A percentile compares a stretch with the other conserved stretches of the same genome.
phyloP scores from a whole-genome alignment of 2,113 vertebrate genomes.

The Actenoides lindsayi region DNA sequence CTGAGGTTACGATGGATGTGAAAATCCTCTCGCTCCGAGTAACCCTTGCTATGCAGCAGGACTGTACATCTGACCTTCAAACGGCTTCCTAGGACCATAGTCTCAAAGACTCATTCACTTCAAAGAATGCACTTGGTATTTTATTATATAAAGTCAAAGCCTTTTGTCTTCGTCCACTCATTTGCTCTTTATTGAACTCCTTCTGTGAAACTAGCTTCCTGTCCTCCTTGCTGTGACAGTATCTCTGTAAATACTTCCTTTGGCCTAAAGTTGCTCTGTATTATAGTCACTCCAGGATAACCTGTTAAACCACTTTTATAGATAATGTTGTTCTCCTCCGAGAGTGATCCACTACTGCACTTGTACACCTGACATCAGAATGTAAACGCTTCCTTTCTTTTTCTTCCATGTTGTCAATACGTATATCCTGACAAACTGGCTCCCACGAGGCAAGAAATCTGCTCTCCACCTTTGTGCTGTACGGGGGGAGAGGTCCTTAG shows the following conservation, averaged over 20 bases:
- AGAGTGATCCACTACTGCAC: conserved; percentile 50
- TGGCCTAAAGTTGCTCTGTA: conserved; percentile 53
- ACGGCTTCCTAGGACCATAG: conserved; percentile 56
- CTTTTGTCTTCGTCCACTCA: conserved; percentile 33
- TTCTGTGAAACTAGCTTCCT: conserved; percentile 54
- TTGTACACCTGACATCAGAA: conserved; percentile 69
- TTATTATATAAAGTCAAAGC: conserved; percentile 68
- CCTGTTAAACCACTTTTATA: conserved; percentile 57
- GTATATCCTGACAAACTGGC: not conserved
- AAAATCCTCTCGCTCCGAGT: not conserved
- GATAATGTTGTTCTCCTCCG: not conserved
- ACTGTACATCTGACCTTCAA: conserved; percentile 24
- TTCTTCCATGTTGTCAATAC: conserved; percentile 16
- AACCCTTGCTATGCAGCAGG: not conserved
- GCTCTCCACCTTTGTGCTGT: conserved; percentile 32
- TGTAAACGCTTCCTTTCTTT: conserved; percentile 59
- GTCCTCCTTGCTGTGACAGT: conserved; percentile 60
- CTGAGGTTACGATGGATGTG: not conserved
- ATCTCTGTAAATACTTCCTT: conserved; percentile 62
- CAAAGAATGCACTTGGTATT: conserved; percentile 67
- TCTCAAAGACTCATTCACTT: conserved; percentile 63
- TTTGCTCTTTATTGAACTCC: conserved; percentile 44
- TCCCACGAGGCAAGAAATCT: conserved; percentile 12
- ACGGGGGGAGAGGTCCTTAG: not conserved
- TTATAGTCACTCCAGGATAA: conserved; percentile 39